Evolutionary conservation across 2,888 invertebrate species (phyloP).

Genomic region (Polyommatus icarus): DNA sequence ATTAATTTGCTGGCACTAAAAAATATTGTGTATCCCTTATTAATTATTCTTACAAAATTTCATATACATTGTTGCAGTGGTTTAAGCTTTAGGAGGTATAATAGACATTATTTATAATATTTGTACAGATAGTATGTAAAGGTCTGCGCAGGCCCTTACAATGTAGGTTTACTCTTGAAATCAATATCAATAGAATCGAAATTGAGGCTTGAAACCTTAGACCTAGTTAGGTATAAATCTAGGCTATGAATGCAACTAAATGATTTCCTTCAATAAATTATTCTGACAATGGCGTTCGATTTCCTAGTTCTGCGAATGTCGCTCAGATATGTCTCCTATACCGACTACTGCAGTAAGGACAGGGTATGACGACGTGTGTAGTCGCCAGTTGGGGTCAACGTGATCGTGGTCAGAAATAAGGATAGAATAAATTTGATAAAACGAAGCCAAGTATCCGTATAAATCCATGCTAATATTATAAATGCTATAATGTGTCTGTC

Average conservation of each 20-base stretch:
- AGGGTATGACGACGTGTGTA: neutral
- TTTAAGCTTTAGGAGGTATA: no score
- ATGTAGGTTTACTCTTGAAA: constrained; percentile 16
- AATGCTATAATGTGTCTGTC: no score
- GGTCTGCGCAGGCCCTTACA: neutral
- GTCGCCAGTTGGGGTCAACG: neutral
- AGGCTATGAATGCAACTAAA: constrained; percentile 27
- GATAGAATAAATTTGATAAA: no score
- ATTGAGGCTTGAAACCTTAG: constrained; percentile 15
- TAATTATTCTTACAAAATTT: no score
- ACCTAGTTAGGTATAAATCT: constrained; percentile 2
- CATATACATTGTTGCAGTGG: no score
- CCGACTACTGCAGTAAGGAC: neutral
- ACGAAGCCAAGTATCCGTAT: no score
- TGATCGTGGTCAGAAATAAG: no score
- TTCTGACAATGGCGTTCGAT: constrained; percentile 25
- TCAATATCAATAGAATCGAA: constrained; percentile 20
- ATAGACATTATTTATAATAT: no score
- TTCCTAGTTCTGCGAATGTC: constrained; percentile 26
- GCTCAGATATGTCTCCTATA: constrained; percentile 32
- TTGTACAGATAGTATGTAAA: neutral
- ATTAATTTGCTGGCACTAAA: no score
- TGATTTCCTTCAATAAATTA: constrained; percentile 31
- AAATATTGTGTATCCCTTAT: no score
- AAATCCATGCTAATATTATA: no score